Conservation (phyloP, 2,888 invertebrate species). For the Cheilosia grossa region DNA sequence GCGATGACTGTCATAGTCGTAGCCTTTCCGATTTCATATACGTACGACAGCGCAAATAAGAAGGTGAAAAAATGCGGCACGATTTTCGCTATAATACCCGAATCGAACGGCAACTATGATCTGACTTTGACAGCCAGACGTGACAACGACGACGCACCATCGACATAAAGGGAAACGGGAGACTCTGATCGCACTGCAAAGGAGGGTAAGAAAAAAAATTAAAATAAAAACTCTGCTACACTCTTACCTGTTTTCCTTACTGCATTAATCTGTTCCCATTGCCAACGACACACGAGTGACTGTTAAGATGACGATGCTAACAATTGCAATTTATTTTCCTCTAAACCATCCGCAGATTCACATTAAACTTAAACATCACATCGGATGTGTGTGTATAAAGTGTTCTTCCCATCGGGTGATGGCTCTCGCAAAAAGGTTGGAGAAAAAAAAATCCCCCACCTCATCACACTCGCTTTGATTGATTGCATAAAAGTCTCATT, state of each 20-base stretch:
- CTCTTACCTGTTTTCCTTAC: slow-evolving; percentile 46
- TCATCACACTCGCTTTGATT: slow-evolving; percentile 67
- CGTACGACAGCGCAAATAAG: slow-evolving; percentile 40
- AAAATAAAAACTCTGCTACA: not conserved
- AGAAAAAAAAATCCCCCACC: slow-evolving; percentile 46
- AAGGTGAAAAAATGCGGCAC: slow-evolving; percentile 37
- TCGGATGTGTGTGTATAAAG: not conserved
- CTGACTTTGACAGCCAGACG: slow-evolving; percentile 67
- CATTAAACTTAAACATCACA: not conserved
- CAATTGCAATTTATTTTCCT: slow-evolving; percentile 51
- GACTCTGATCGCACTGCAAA: slow-evolving; percentile 16
- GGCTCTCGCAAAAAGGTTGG: slow-evolving; percentile 4
- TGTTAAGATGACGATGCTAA: slow-evolving; percentile 25
- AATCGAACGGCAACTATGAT: slow-evolving; percentile 53
- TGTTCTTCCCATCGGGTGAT: slow-evolving; percentile 32
- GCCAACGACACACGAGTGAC: slow-evolving; percentile 10
- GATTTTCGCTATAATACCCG: slow-evolving; percentile 57
- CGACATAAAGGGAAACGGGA: slow-evolving; percentile 22
- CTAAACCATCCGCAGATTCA: slow-evolving; percentile 40
- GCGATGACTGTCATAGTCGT: slow-evolving; percentile 50
- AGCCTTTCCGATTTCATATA: slow-evolving; percentile 53
- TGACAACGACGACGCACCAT: slow-evolving; percentile 60
- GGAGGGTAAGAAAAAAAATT: not conserved
- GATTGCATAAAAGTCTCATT: slow-evolving; percentile 77
- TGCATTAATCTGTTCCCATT: slow-evolving; percentile 48